phyloP scores from a whole-genome alignment of 2,113 vertebrate species.

The Chaetura pelagica region DNA sequence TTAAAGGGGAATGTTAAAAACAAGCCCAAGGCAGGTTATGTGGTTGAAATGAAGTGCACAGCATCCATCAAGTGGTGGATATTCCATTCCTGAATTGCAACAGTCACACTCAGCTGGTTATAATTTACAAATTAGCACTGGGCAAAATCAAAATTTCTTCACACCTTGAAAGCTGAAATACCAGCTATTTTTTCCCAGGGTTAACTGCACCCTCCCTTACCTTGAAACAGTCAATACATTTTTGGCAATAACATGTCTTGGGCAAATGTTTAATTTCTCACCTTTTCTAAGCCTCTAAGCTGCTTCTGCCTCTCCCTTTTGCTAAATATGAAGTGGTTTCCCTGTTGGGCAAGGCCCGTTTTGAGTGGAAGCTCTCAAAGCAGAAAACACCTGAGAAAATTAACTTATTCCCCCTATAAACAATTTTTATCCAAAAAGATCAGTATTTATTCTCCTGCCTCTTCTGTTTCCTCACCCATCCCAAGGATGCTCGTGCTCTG shows the following conservation, averaged over 20 bases:
- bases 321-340: background rate
- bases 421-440: background rate
- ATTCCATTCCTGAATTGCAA: background rate
- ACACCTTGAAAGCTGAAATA: constrained; percentile 29
- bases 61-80: background rate
- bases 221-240: background rate
- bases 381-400: background rate
- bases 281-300: background rate
- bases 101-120: constrained; percentile 32
- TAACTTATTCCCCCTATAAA: background rate
- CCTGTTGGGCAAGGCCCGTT: background rate
- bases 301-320: constrained; percentile 20
- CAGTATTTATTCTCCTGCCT: background rate
- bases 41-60: constrained; percentile 31
- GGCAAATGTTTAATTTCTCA: background rate
- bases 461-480: background rate
- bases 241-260: background rate
- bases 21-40: constrained; percentile 51
- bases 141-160: constrained; percentile 18
- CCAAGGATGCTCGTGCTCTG: background rate
- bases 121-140: constrained; percentile 41
- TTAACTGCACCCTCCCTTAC: background rate
- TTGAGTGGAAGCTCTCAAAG: background rate
- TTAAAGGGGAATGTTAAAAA: constrained; percentile 13
- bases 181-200: background rate